A percentile compares a stretch with the other conserved stretches of the same genome.
phyloP scores from a whole-genome alignment of 2,888 invertebrate species.

The Drosophila leonis region DNA sequence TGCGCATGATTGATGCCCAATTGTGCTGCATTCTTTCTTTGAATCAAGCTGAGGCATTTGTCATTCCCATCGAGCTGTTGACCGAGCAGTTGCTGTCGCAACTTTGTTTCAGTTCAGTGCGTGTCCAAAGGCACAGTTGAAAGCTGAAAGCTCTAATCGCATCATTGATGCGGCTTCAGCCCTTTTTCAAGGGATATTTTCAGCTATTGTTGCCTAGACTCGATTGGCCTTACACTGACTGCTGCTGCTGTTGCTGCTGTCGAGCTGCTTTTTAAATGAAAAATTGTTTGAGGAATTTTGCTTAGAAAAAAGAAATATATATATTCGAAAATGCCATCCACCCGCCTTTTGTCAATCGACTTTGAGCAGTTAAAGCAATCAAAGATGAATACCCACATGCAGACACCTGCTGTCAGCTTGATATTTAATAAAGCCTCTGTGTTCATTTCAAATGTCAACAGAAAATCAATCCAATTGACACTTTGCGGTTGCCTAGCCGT shows the following conservation, averaged over 20 bases:
- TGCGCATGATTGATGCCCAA: conserved; percentile 78
- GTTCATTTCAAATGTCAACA: conserved; percentile 27
- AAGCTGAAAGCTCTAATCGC: conserved; percentile 57
- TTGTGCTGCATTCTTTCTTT: conserved; percentile 73
- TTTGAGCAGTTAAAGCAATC: conserved; percentile 34
- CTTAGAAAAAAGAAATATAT: background rate
- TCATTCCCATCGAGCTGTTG: conserved; percentile 41
- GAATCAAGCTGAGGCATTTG: conserved; percentile 47
- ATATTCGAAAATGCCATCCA: conserved; percentile 9
- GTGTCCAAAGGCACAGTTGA: conserved; percentile 52
- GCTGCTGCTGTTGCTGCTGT: conserved; percentile 1
- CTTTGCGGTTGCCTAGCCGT: conserved; percentile 10
- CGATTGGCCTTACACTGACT: conserved; percentile 57
- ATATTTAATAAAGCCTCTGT: conserved; percentile 33
- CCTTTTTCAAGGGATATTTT: conserved; percentile 43
- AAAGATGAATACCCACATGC: conserved; percentile 48
- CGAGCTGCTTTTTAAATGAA: conserved; percentile 54
- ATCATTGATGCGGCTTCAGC: conserved; percentile 58
- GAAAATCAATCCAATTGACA: conserved; percentile 21
- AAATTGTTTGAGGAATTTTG: conserved; percentile 42
- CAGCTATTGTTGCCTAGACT: conserved; percentile 51
- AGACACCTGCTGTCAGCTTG: conserved; percentile 41
- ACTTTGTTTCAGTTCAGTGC: conserved; percentile 62
- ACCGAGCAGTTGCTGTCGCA: conserved; percentile 12
- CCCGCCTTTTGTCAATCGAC: conserved; percentile 18